phyloP scores from a whole-genome alignment of 2,113 vertebrate genomes.

The Takifugu bimaculatus region DNA sequence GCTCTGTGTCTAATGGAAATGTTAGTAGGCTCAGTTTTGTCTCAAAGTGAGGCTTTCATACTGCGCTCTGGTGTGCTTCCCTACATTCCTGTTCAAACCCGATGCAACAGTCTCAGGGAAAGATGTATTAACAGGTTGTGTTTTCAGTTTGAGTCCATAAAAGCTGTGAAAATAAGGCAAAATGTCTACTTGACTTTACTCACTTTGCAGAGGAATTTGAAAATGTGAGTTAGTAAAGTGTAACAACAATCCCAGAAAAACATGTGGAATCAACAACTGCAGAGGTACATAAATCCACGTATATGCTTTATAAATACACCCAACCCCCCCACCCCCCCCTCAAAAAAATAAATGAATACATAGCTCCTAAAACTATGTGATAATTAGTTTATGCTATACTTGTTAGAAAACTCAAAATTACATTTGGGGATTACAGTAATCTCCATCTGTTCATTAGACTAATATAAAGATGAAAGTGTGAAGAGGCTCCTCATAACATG shows the following conservation, averaged over 20 bases:
- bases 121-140: not conserved
- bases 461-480: slow-evolving; percentile 5
- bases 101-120: not conserved
- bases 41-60: too few relatives aligned
- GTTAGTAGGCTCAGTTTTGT: too few relatives aligned
- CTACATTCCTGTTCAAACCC: too few relatives aligned
- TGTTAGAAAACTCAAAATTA: not conserved
- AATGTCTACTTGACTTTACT: not conserved
- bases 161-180: not conserved
- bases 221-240: not conserved
- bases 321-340: too few relatives aligned
- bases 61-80: too few relatives aligned
- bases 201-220: slow-evolving; percentile 8
- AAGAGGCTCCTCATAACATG: slow-evolving; percentile 6
- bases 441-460: slow-evolving; percentile 13
- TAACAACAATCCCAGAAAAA: not conserved
- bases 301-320: too few relatives aligned
- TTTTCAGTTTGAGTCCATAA: not conserved
- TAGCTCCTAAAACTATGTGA: not conserved
- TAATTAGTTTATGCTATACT: not conserved
- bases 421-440: not conserved
- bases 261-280: too few relatives aligned
- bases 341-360: too few relatives aligned
- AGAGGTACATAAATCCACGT: too few relatives aligned
- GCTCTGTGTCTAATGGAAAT: too few relatives aligned